Percentiles rank a stretch among this genome's conserved stretches.
These are phyloP conservation scores for Heterochromis multidens DNA, from an alignment of 2,113 vertebrate species.

Conservation along the genomic window DNA sequence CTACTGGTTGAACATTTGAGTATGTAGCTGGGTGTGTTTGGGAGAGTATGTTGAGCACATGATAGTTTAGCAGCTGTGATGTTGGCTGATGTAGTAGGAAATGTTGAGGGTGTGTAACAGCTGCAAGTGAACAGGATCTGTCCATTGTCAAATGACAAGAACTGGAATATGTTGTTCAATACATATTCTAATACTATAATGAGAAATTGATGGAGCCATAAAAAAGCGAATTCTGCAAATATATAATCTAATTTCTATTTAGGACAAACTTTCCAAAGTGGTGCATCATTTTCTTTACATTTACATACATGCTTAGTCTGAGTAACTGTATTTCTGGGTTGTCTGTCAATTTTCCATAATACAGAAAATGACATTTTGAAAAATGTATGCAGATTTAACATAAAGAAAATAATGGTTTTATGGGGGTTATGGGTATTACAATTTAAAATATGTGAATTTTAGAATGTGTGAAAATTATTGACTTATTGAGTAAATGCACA, in stretches of 20 bases:
- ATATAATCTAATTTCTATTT: not conserved
- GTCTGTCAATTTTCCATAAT: not conserved
- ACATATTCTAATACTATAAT: not conserved
- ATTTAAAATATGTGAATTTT: not conserved
- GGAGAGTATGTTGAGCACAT: not conserved
- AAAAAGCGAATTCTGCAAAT: not conserved
- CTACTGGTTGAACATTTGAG: not conserved
- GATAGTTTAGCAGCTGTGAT: slow-evolving; percentile 34
- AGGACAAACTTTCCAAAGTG: not conserved
- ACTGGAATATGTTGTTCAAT: not conserved
- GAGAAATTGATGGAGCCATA: not conserved
- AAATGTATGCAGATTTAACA: not conserved
- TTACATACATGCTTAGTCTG: not conserved
- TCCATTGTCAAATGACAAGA: not conserved
- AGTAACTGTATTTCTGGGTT: not conserved
- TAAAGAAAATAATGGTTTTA: not conserved
- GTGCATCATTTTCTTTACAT: not conserved
- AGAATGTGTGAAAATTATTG: not conserved
- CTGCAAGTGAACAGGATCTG: slow-evolving; percentile 26
- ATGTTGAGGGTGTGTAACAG: slow-evolving; percentile 39
- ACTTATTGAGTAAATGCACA: not conserved
- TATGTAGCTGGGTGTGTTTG: not conserved
- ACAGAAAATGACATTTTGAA: not conserved
- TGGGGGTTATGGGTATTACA: not conserved
- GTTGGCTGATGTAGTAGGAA: slow-evolving; percentile 36